phyloP scores from a whole-genome alignment of 2,888 invertebrate species.

The Melanostoma scalare region DNA sequence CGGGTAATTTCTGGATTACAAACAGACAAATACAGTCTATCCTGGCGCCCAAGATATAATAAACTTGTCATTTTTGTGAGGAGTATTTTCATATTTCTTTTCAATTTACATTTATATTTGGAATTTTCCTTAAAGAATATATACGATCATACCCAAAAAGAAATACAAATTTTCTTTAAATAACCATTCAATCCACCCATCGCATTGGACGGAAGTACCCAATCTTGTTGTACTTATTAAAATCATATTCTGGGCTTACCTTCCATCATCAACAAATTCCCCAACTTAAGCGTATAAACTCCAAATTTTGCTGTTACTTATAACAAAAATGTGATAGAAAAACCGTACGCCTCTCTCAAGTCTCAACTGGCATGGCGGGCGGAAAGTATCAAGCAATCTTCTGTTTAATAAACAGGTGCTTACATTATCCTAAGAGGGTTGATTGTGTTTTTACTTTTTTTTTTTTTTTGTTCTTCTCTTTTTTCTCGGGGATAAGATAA shows the following conservation, averaged over 20 bases:
- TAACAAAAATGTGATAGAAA: conserved; percentile 18
- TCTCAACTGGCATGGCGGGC: no score
- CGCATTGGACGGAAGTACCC: no score
- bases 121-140: no score
- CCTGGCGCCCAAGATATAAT: no score
- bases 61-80: no score
- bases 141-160: no score
- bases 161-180: no score
- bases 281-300: conserved; percentile 14
- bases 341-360: neutral
- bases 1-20: no score
- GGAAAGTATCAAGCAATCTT: conserved; percentile 18
- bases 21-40: no score
- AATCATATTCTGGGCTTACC: neutral
- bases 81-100: no score
- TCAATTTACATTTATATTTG: no score
- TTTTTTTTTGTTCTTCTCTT: neutral
- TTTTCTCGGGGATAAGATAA: conserved; percentile 34
- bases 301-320: neutral
- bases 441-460: conserved; percentile 24
- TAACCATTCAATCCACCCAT: no score
- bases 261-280: neutral
- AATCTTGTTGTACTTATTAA: neutral
- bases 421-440: conserved; percentile 49
- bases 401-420: conserved; percentile 69